phyloP scores from a whole-genome alignment of 2,888 invertebrate species.

The Tipula unca region DNA sequence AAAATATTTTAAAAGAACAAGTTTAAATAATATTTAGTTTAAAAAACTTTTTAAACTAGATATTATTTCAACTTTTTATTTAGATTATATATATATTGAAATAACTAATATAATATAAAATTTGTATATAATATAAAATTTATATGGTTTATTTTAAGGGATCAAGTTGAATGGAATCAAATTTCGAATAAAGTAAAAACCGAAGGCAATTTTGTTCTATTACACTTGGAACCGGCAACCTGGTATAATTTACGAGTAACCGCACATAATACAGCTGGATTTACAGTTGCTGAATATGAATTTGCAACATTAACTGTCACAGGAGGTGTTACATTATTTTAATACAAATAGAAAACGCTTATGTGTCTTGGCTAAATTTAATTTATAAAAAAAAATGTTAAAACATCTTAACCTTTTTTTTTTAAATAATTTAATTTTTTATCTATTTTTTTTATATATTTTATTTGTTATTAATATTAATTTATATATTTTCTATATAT shows the following conservation, averaged over 20 bases:
- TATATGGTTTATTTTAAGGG: slow-evolving; percentile 46
- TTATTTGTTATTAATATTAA: neutral
- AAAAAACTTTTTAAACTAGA: slow-evolving; percentile 20
- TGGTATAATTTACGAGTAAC: slow-evolving; percentile 90
- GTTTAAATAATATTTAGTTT: slow-evolving; percentile 14
- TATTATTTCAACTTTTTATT: too few species aligned
- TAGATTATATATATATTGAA: too few species aligned
- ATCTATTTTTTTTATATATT: neutral
- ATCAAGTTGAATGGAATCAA: slow-evolving; percentile 85
- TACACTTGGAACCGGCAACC: slow-evolving; percentile 86
- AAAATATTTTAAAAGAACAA: too few species aligned
- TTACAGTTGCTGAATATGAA: slow-evolving; percentile 89
- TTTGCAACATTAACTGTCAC: slow-evolving; percentile 90
- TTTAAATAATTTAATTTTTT: neutral
- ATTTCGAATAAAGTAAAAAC: slow-evolving; percentile 89
- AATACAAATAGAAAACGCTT: neutral
- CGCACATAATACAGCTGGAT: slow-evolving; percentile 92
- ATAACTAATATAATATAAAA: too few species aligned
- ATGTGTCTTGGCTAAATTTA: neutral
- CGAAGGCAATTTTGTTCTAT: slow-evolving; percentile 80
- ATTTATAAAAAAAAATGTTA: neutral
- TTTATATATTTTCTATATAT: neutral
- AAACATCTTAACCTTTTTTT: neutral
- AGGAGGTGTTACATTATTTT: slow-evolving; percentile 60
- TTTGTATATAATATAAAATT: neutral